Percentiles rank a stretch among this genome's conserved stretches.
Conservation (phyloP, 1,140 invertebrate species). For the Steinernema khuongi region DNA sequence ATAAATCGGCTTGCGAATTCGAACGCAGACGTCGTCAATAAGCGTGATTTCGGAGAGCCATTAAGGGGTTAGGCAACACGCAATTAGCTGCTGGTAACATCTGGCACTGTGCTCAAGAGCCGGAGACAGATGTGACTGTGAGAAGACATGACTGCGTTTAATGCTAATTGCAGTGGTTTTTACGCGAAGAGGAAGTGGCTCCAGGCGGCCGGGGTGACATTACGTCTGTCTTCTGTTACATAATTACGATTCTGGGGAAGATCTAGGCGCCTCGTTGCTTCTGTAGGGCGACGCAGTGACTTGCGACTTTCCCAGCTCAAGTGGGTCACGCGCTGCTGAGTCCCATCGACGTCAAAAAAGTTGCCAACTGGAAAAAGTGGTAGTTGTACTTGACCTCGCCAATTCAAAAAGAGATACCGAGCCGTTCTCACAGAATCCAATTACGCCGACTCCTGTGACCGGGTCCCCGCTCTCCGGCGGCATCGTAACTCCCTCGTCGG, state of each 20-base stretch:
- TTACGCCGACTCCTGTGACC: neutral
- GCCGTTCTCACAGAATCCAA: constrained; percentile 12
- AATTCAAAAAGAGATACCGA: constrained; percentile 8
- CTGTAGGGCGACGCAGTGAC: too few species aligned
- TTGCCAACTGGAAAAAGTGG: neutral
- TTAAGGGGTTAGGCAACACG: constrained; percentile 11
- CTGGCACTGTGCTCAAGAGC: neutral
- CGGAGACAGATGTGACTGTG: neutral
- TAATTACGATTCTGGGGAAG: neutral
- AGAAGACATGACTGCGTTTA: neutral
- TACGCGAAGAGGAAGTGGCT: constrained; percentile 3
- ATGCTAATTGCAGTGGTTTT: constrained; percentile 2
- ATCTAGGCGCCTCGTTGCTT: neutral
- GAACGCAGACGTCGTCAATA: neutral
- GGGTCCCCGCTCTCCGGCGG: neutral
- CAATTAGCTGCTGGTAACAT: constrained; percentile 16
- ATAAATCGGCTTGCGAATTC: neutral
- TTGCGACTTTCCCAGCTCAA: constrained; percentile 1
- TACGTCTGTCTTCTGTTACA: neutral
- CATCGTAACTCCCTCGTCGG: constrained; percentile 8
- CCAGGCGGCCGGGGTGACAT: neutral
- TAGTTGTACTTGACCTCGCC: neutral
- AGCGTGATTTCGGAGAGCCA: constrained; percentile 2
- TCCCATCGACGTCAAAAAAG: constrained; percentile 5
- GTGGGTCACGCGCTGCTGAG: constrained; percentile 6